Base-by-base conservation (phyloP, 2,797 vertebrate species). In the Gymnoscopelus braueri region DNA sequence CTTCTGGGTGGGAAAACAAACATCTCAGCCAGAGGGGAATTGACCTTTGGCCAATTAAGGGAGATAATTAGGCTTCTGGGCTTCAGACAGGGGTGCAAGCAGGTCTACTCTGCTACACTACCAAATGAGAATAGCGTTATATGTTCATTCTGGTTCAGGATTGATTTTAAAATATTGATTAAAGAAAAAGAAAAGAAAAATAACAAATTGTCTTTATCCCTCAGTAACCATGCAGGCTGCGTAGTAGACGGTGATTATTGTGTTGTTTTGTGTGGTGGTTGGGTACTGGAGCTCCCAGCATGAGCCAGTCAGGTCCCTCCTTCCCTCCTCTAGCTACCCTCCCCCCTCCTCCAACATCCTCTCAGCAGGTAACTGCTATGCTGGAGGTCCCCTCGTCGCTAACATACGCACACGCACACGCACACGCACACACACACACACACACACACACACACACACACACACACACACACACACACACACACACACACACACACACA, bases 291-390 rank as follows among this genome's bases (percentile, higher is more conserved):
- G 94, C 94, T 93, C 94, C 91, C 93, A 94, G 94, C 95, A 93
- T 94, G 95, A 94, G 95, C 95, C 95, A 94, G 94, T 95, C 94
- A 95, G 94, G 94, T 95, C 93, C 95, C 91, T 95, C 91, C 90
- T 93, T 92, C 53, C 15, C 8, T 55, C 11, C 11, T 24, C 24
- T 19, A 54, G 1, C 24, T 15, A 4, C 93, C 14, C 3, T 35
- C 12, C 13, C 50, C 10, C 49, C 60, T 48, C 14, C 59, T 60
- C 61, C 23, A 29, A 47, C 67, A 56, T 60, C 62, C 69, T 19
- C 58, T 9, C 59, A 51, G 90, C 94, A 91, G 93, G 94, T 95
- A 95, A 95, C 93, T 93, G 93, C 92, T 93, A 92, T 94, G 94
- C 94, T 96, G 95, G 95, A 95, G 92, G 92, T 92, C 93, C 94